Conservation (phyloP, 2,888 invertebrate genomes). For the Galeopsomyia nigrocyanea region DNA sequence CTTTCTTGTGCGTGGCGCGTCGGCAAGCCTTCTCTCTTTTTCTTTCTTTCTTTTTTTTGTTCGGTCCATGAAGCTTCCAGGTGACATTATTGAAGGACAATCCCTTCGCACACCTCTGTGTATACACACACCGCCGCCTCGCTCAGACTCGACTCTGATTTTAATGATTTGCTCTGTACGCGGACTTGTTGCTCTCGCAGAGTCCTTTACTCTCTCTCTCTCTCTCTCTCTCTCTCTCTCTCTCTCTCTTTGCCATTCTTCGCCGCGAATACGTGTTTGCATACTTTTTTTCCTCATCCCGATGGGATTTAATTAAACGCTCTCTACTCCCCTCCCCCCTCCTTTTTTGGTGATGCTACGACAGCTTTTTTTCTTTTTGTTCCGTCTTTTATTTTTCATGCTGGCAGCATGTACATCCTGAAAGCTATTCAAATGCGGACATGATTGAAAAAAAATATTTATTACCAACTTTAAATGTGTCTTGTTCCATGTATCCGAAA, state of each 20-base stretch:
- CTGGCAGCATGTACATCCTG: too few relatives aligned
- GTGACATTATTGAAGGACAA: slow-evolving; percentile 49
- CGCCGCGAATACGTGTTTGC: not conserved
- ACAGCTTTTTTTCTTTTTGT: slow-evolving; percentile 4
- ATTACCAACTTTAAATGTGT: too few relatives aligned
- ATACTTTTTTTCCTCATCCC: not conserved
- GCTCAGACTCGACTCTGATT: slow-evolving; percentile 16
- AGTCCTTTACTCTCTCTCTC: slow-evolving; percentile 12
- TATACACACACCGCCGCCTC: not conserved
- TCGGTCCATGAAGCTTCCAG: slow-evolving; percentile 9
- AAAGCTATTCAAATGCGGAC: too few relatives aligned
- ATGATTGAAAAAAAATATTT: too few relatives aligned
- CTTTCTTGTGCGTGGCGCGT: slow-evolving; percentile 27
- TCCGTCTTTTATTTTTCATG: slow-evolving; percentile 3
- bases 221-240: not conserved
- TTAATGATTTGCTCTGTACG: slow-evolving; percentile 35
- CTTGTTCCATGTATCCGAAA: too few relatives aligned
- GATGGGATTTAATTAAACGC: slow-evolving; percentile 37
- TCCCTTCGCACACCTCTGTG: slow-evolving; percentile 21
- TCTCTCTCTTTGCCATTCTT: slow-evolving; percentile 11
- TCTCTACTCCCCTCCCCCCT: not conserved
- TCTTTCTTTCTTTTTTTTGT: not conserved
- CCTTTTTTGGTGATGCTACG: not conserved
- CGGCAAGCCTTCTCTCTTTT: slow-evolving; percentile 28
- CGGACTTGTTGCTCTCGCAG: not conserved